Evolutionary conservation across 2,797 vertebrate species (phyloP), one percentile per base, ranked within the genome.

Genomic region (Rhodeus uyekii): DNA sequence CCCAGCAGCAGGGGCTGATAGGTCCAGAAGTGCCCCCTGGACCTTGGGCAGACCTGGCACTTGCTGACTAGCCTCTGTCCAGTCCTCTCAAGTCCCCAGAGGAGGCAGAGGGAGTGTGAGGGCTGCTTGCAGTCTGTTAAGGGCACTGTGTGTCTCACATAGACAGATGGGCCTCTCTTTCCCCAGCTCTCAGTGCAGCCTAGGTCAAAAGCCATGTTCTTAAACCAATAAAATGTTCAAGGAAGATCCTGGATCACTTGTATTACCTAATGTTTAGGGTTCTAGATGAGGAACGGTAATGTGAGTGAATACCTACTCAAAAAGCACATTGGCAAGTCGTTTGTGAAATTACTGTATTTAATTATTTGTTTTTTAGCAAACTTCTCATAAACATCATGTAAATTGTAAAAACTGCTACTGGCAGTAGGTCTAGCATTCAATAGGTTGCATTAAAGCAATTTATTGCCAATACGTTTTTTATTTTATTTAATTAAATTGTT

Each of bases 41-140:
- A 86, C 80, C 82, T 84, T 78, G 36, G 80, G 76, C 67, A 82
- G 77, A 72, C 83, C 76, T 84, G 83, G 81, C 83, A 84, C 73
- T 86, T 86, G 87, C 84, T 87, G 87, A 87, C 83, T 84, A 84
- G 73, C 65, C 67, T 71, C 65, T 87, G 82, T 87, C 84, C 61
- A 80, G 82, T 81, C 83, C 73, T 76, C 78, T 84, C 83, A 82
- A 61, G 58, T 82, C 72, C 80, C 74, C 76, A 55, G 42, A 82
- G 79, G 75, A 80, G 72, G 76, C 36, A n/a, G 53, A 82, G 83
- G 32, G 80, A 71, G 83, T 79, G 44, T 74, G 74, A 84, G 75
- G 83, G 71, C 84, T 76, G 82, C 39, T 74, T 27, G 34, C 76
- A 80, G 67, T 55, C 82, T 83, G 81, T 80, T 83, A 82, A 76